phyloP scores from a whole-genome alignment of 2,888 invertebrate genomes.

The Cheiracanthium punctorium region DNA sequence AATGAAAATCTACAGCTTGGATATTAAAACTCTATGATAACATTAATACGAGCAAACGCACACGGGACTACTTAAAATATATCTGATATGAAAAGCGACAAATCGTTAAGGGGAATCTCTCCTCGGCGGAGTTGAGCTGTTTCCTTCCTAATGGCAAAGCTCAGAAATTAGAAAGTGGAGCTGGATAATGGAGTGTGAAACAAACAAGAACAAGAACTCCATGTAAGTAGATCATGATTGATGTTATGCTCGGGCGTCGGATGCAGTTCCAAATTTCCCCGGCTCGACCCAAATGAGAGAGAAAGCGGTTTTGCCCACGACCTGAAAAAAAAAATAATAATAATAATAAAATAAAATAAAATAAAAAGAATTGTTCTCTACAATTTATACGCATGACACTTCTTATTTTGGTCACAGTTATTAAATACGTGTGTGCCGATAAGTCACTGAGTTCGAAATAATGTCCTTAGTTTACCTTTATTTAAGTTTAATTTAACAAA shows the following conservation, averaged over 20 bases:
- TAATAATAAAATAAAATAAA: too few relatives aligned
- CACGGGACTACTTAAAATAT: too few relatives aligned
- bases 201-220: conserved; percentile 9
- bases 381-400: background rate
- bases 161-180: conserved; percentile 11
- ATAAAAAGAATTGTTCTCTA: background rate
- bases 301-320: conserved; percentile 55
- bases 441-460: background rate
- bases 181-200: conserved; percentile 15
- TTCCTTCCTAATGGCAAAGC: background rate
- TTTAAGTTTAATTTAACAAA: too few relatives aligned
- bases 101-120: background rate
- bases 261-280: conserved; percentile 44
- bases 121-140: background rate
- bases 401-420: background rate
- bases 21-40: too few relatives aligned
- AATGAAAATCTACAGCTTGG: too few relatives aligned
- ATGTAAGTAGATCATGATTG: conserved; percentile 40
- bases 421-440: background rate
- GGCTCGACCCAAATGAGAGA: conserved; percentile 14
- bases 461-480: too few relatives aligned
- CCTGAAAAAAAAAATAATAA: conserved; percentile 27
- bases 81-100: background rate
- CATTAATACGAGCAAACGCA: too few relatives aligned
- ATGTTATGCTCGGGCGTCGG: conserved; percentile 50